phyloP scores from a whole-genome alignment of 2,888 invertebrate species.

The Plemyria rubiginata region DNA sequence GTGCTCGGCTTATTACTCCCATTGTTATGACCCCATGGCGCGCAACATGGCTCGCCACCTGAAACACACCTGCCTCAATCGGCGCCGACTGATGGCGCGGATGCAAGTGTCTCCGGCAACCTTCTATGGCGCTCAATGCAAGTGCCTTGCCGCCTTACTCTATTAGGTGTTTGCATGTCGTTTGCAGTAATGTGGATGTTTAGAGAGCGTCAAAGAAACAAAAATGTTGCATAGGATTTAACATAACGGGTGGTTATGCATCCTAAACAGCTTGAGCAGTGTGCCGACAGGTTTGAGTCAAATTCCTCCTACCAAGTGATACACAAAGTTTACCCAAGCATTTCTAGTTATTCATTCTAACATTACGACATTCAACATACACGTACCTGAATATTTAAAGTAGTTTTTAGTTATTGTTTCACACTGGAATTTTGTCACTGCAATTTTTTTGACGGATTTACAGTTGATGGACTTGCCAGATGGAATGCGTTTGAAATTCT shows the following conservation, averaged over 20 bases:
- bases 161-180: no score
- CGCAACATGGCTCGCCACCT: conserved; percentile 42
- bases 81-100: conserved; percentile 26
- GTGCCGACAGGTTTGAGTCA: conserved; percentile 49
- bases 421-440: conserved; percentile 52
- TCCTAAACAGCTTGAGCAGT: not conserved
- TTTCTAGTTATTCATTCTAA: conserved; percentile 7
- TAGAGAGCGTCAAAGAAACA: not conserved
- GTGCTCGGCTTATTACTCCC: conserved; percentile 55
- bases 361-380: not conserved
- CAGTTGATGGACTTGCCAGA: conserved; percentile 47
- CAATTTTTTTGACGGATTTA: conserved; percentile 37
- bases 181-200: no score
- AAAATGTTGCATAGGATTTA: not conserved
- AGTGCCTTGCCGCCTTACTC: not conserved
- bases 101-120: not conserved
- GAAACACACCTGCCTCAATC: conserved; percentile 44
- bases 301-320: conserved; percentile 38
- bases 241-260: not conserved
- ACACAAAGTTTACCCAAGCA: not conserved
- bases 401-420: conserved; percentile 36
- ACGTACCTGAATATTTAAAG: conserved; percentile 43
- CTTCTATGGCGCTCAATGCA: conserved; percentile 26
- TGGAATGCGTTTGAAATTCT: conserved; percentile 50
- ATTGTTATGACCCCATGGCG: conserved; percentile 56